Conservation (phyloP, 2,888 invertebrate species). For the Tinea trinotella region DNA sequence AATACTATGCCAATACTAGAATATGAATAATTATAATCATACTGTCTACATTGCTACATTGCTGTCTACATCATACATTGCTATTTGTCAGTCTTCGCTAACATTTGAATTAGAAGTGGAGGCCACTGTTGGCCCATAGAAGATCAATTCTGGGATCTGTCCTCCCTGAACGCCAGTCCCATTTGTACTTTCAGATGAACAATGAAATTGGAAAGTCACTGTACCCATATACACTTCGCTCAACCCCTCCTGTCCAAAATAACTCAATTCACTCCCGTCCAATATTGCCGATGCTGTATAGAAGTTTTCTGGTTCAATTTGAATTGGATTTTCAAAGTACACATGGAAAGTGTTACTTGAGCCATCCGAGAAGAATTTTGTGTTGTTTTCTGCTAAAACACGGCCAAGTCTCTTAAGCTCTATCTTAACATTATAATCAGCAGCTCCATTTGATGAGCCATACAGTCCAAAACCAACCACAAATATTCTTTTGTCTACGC, state of each 20-base stretch:
- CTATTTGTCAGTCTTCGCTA: slow-evolving; percentile 65
- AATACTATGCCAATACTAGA: neutral
- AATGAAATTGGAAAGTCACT: slow-evolving; percentile 97
- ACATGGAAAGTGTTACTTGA: slow-evolving; percentile 95
- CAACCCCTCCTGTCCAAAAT: slow-evolving; percentile 97
- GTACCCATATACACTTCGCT: slow-evolving; percentile 94
- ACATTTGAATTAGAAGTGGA: slow-evolving; percentile 46
- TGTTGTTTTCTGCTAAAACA: slow-evolving; percentile 91
- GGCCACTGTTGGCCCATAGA: slow-evolving; percentile 86
- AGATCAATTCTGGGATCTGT: slow-evolving; percentile 96
- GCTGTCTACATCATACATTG: no score
- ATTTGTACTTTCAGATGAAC: slow-evolving; percentile 97
- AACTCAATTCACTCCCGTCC: slow-evolving; percentile 94
- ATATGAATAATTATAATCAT: no score
- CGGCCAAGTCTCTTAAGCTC: slow-evolving; percentile 92
- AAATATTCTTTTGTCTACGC: slow-evolving; percentile 95
- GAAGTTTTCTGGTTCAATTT: slow-evolving; percentile 93
- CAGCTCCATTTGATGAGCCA: slow-evolving; percentile 96
- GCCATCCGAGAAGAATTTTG: slow-evolving; percentile 96
- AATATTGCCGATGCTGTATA: slow-evolving; percentile 97
- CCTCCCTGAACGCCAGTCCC: slow-evolving; percentile 98
- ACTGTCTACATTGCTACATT: neutral
- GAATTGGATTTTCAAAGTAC: slow-evolving; percentile 84
- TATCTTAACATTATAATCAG: slow-evolving; percentile 95
- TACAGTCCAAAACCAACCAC: slow-evolving; percentile 96